Evolutionary conservation across 2,113 vertebrate species (phyloP), one percentile per base, ranked within the genome.

Genomic region (Hucho hucho): DNA sequence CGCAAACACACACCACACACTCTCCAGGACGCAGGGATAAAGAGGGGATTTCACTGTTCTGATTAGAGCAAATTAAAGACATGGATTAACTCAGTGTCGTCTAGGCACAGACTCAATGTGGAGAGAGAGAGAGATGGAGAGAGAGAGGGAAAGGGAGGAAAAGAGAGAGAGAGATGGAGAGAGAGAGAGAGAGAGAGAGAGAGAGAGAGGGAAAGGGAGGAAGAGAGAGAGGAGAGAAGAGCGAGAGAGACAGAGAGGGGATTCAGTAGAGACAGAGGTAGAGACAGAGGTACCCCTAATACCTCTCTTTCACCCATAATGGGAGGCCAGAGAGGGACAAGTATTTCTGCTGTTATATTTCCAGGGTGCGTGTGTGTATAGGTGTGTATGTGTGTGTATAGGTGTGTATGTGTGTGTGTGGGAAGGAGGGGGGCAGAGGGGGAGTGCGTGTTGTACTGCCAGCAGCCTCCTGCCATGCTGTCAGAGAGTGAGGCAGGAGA

Each of bases 391-490:
- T 6, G 29, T 76, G 72, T 75, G 61, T 76, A 78, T 81, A 58
- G 24, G 6, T 75, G 70, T 79, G 79, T 88, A 84, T 78, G 61
- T 86, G 86, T 61, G 66, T 22, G 25, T 25, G 47, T 59, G 22
- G 47, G 29, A 63, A 25, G 59, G 70, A 61, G 78, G 81, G 80
- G 73, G 59, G 53, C 76, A 70, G 77, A 79, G 85, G 77, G 70
- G 72, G 69, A 78, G 77, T 84, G 84, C 80, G 80, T 79, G 83
- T 13, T 87, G 81, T 86, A 79, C 70, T 83, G 84, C 83, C 88
- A 87, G 84, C 87, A 82, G 84, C 78, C 77, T 85, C 84, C 89
- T 84, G 89, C 87, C 89, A 88, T 78, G 72, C 77, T 90, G 87
- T 89, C 90, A 92, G 75, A 78, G 43, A 84, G 79, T 75, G 81